phyloP scores from a whole-genome alignment of 2,113 vertebrate genomes.

The Phylloscopus trochiloides region DNA sequence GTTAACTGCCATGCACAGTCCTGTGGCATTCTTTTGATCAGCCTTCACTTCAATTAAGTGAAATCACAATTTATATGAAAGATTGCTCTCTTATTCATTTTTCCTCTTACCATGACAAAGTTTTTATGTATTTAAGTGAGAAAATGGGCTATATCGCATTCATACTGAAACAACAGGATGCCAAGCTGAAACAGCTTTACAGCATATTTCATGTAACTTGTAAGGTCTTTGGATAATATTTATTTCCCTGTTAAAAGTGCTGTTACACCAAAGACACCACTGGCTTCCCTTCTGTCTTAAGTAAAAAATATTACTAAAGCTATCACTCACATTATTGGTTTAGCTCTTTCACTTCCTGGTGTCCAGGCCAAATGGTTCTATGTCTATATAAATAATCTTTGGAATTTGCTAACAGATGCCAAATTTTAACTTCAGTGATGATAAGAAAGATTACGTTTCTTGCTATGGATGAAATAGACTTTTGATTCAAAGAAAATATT shows the following conservation, averaged over 20 bases:
- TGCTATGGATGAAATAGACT: not conserved
- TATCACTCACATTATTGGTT: not conserved
- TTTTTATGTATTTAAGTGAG: not conserved
- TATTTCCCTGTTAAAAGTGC: not conserved
- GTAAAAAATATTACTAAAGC: not conserved
- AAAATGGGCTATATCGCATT: not conserved
- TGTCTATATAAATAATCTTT: not conserved
- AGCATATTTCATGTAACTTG: not conserved
- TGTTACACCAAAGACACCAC: not conserved
- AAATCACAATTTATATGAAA: not conserved
- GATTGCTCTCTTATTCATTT: not conserved
- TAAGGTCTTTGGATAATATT: not conserved
- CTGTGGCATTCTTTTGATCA: not conserved
- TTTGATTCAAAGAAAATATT: not conserved
- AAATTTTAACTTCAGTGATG: not conserved
- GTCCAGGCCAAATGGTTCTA: not conserved
- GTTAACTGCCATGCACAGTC: not conserved
- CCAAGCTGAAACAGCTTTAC: not conserved
- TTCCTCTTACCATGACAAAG: not conserved
- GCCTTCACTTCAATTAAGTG: not conserved
- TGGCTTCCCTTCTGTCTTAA: not conserved
- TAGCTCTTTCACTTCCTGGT: not conserved
- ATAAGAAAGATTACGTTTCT: not conserved
- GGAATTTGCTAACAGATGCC: not conserved
- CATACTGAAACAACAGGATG: not conserved